phyloP scores from a whole-genome alignment of 1,140 invertebrate species.

The Hycleus phaleratus region DNA sequence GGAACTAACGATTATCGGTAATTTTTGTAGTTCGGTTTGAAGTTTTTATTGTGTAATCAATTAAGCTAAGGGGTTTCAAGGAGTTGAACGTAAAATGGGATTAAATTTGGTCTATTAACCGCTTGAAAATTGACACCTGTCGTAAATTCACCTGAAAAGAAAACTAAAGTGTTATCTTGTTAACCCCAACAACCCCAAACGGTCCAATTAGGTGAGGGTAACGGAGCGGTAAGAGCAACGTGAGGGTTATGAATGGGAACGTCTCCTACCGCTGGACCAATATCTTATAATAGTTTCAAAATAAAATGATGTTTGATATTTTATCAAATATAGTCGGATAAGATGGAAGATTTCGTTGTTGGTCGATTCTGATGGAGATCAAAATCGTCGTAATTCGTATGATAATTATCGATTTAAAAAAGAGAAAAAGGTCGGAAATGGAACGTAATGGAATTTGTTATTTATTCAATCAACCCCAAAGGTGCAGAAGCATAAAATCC shows the following conservation, averaged over 20 bases:
- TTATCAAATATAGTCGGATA: slow-evolving; percentile 1
- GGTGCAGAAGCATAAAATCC: slow-evolving; percentile 14
- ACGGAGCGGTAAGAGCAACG: slow-evolving; percentile 23
- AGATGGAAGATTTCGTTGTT: no score
- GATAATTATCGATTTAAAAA: not conserved
- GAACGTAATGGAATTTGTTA: slow-evolving; percentile 2
- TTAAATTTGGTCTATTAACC: slow-evolving; percentile 20
- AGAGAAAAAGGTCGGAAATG: not conserved
- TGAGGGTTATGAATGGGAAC: slow-evolving; percentile 24
- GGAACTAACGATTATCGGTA: no score
- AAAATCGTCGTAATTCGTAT: not conserved
- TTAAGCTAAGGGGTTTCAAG: no score
- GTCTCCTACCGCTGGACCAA: slow-evolving; percentile 14
- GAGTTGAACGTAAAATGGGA: slow-evolving; percentile 1
- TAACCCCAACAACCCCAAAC: slow-evolving; percentile 25
- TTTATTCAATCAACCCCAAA: slow-evolving; percentile 7
- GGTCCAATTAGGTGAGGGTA: slow-evolving; percentile 27
- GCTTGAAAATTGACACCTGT: slow-evolving; percentile 21
- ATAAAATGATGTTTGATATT: slow-evolving; percentile 18
- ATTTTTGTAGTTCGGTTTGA: no score
- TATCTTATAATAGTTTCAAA: slow-evolving; percentile 24
- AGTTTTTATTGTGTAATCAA: no score
- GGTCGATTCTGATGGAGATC: no score
- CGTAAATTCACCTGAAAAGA: slow-evolving; percentile 23
- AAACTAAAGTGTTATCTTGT: slow-evolving; percentile 27